Evolutionary conservation across 2,113 vertebrate genomes (phyloP).

Genomic region (Oceanodroma tethys): DNA sequence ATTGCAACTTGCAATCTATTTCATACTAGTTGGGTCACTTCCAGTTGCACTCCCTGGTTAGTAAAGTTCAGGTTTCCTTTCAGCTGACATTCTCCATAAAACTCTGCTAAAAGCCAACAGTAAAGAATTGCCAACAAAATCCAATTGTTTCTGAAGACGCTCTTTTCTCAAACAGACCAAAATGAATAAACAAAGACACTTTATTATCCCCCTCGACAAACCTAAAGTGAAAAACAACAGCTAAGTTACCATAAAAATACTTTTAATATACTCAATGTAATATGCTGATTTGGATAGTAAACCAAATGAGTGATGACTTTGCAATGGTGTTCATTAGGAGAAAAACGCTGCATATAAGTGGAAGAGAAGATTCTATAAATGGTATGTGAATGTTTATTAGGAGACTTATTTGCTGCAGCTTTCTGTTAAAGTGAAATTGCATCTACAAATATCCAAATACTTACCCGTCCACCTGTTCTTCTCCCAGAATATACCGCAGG

Average conservation of each 20-base stretch:
- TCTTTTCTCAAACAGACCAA: not conserved
- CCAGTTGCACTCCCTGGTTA: not conserved
- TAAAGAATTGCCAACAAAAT: not conserved
- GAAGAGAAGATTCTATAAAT: not conserved
- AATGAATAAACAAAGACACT: not conserved
- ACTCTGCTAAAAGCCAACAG: not conserved
- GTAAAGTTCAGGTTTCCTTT: not conserved
- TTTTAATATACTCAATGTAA: not conserved
- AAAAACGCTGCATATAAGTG: rapidly evolving
- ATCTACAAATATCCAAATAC: not conserved
- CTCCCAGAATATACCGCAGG: constrained; percentile 88
- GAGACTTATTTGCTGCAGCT: not conserved
- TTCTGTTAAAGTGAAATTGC: not conserved
- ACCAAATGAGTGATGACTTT: not conserved
- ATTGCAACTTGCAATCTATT: not conserved
- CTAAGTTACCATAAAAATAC: not conserved
- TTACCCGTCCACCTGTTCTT: constrained; percentile 90
- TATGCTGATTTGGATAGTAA: not conserved
- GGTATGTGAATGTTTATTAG: not conserved
- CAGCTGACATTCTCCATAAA: not conserved
- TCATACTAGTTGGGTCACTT: not conserved
- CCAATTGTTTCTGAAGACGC: not conserved
- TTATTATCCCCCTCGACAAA: not conserved
- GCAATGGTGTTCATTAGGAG: not conserved
- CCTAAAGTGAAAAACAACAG: not conserved